A percentile compares a stretch with the other conserved stretches of the same genome.
Evolutionary conservation across 64 coral and sea anemone genomes (phyloP).

Genomic region (Exaiptasia diaphana): DNA sequence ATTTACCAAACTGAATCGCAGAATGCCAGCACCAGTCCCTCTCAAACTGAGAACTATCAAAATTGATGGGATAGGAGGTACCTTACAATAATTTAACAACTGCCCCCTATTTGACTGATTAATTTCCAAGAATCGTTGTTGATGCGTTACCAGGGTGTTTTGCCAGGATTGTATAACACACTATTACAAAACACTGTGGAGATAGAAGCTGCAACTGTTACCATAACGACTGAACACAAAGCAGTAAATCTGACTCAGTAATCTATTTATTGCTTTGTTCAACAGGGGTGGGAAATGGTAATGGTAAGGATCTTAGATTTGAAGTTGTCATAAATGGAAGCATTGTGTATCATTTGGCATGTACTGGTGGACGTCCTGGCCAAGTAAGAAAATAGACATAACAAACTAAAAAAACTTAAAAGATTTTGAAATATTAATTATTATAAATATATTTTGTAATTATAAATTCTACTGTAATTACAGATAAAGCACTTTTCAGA

Average conservation of each 20-base stretch:
- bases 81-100: not conserved
- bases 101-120: not conserved
- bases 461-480: not conserved
- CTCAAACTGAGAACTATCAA: conserved; percentile 77
- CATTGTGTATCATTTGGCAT: conserved; percentile 62
- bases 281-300: conserved; percentile 74
- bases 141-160: not conserved
- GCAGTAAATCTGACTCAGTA: not conserved
- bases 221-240: not conserved
- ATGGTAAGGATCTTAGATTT: conserved; percentile 80
- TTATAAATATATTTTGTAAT: not conserved
- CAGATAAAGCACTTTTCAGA: conserved; percentile 67
- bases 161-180: not conserved
- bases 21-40: conserved; percentile 74
- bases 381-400: conserved; percentile 41
- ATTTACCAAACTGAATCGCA: conserved; percentile 78
- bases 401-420: not conserved
- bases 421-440: not conserved
- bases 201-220: not conserved
- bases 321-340: conserved; percentile 86
- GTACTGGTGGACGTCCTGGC: conserved; percentile 56
- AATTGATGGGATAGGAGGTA: conserved; percentile 94
- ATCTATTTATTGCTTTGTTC: not conserved
- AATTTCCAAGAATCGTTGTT: not conserved
- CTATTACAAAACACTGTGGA: not conserved